These are phyloP conservation scores for Drosophila kepulauana DNA, from an alignment of 1,140 invertebrate species.

Conservation along the genomic window DNA sequence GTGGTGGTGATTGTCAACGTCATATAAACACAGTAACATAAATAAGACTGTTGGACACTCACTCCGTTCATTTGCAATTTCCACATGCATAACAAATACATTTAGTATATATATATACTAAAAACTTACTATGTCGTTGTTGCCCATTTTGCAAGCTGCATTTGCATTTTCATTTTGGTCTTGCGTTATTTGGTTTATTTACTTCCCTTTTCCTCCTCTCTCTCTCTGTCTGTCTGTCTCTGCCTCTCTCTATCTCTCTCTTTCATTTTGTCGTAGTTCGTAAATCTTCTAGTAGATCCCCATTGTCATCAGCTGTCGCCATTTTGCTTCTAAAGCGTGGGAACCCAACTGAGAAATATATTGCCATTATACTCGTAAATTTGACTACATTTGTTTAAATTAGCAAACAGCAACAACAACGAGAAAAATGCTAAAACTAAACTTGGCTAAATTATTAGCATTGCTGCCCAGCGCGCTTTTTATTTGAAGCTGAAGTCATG, in stretches of 20 bases:
- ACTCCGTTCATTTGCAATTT: conserved; percentile 34
- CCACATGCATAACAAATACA: not conserved
- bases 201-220: conserved; percentile 21
- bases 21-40: conserved; percentile 68
- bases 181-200: conserved; percentile 65
- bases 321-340: conserved; percentile 68
- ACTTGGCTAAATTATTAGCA: conserved; percentile 1
- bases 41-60: conserved; percentile 58
- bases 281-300: conserved; percentile 31
- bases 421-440: conserved; percentile 4
- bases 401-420: conserved; percentile 8
- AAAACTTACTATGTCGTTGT: too few species aligned
- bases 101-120: not conserved
- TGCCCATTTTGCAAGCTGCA: conserved; percentile 30
- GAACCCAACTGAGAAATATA: conserved; percentile 44
- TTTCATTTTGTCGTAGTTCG: not conserved
- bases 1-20: conserved; percentile 23
- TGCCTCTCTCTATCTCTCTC: not conserved
- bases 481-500: conserved; percentile 3
- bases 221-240: not conserved
- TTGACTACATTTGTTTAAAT: conserved; percentile 43
- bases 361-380: conserved; percentile 38
- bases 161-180: conserved; percentile 57
- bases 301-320: conserved; percentile 38
- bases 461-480: not conserved